Evolutionary conservation across 2,888 invertebrate species (phyloP), one percentile per base, ranked within the genome.

Genomic region (Himalopsyche kuldschensis): DNA sequence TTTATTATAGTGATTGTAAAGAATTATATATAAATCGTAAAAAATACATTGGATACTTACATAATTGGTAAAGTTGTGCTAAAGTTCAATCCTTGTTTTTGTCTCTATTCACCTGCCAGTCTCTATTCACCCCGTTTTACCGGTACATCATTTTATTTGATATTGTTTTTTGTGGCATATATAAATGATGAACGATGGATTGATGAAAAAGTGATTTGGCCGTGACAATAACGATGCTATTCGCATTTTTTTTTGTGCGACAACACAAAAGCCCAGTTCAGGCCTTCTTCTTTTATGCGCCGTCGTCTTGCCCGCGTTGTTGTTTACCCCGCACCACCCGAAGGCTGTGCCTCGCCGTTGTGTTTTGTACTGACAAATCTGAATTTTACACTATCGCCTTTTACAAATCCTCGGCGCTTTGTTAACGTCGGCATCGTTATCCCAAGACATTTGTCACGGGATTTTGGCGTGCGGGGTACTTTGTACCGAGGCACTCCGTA

Each of bases 301-400:
- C 48, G 63, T 17, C 76, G 32, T 11, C 79, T 20, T 20, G 11
- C 32, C 63, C 31, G 79, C 41, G 20, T 31, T 81, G 47, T 48
- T 46, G 48, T 27, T 76, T 46, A 15, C 47, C 41, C 41, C 69
- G 46, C 47, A 3, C 17, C 6, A 27, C 30, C 47, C 77, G 46
- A 69, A 78, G 55, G 77, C 81, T 80, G 46, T 80, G 75, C 75
- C 76, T 31, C 8, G 55, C 76, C 82, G 82, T 83, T 81, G 83
- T 85, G 80, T 75, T 85, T 83, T 75, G 48, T 80, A 83, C 82
- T 84, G 85, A 86, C 84, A 86, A 86, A 86, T 86, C 85, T 86
- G 83, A 86, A 86, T 86, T 86, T 86, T 86, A 86, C 85, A 84
- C 85, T 86, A 86, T 86, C 85, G 84, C 81, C 82, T 82, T 63